A percentile compares a stretch with the other conserved stretches of the same genome.
phyloP scores from a whole-genome alignment of 1,140 invertebrate species.

The Cyrtorhinus lividipennis region DNA sequence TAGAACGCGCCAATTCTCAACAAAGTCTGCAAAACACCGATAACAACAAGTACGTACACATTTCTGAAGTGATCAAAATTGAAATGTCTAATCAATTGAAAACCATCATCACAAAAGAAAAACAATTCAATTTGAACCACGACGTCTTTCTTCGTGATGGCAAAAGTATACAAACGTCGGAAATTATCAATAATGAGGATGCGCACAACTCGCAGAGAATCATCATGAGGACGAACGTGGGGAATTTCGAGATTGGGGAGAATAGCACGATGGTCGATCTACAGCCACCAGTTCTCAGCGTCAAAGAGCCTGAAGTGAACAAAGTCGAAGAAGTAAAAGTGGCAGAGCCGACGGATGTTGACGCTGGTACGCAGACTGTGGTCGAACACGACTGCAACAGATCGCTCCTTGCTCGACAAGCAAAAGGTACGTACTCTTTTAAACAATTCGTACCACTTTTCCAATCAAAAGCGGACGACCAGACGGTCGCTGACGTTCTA shows the following conservation, averaged over 20 bases:
- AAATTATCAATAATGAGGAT: conserved; percentile 11
- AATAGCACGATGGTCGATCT: background rate
- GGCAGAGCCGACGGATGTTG: background rate
- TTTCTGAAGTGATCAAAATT: conserved; percentile 18
- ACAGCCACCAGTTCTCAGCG: background rate
- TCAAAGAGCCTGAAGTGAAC: background rate
- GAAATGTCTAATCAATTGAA: conserved; percentile 16
- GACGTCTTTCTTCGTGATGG: conserved; percentile 3
- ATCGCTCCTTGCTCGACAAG: background rate
- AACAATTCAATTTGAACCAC: conserved; percentile 12
- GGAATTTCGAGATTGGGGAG: background rate
- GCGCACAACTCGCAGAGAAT: conserved; percentile 8
- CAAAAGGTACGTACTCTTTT: background rate
- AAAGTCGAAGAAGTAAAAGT: background rate
- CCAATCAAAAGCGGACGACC: conserved; percentile 13
- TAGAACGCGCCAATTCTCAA: background rate
- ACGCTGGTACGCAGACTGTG: background rate
- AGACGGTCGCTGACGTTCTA: conserved; percentile 12
- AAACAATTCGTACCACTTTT: conserved; percentile 4
- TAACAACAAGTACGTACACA: conserved; percentile 12
- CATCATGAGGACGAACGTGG: conserved; percentile 6
- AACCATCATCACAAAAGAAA: conserved; percentile 17
- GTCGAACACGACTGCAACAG: background rate
- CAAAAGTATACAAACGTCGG: conserved; percentile 4
- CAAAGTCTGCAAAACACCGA: background rate